Percentiles rank a stretch among this genome's conserved stretches.
Evolutionary conservation across 2,113 vertebrate species (phyloP).

Genomic region (Arvicanthis niloticus): DNA sequence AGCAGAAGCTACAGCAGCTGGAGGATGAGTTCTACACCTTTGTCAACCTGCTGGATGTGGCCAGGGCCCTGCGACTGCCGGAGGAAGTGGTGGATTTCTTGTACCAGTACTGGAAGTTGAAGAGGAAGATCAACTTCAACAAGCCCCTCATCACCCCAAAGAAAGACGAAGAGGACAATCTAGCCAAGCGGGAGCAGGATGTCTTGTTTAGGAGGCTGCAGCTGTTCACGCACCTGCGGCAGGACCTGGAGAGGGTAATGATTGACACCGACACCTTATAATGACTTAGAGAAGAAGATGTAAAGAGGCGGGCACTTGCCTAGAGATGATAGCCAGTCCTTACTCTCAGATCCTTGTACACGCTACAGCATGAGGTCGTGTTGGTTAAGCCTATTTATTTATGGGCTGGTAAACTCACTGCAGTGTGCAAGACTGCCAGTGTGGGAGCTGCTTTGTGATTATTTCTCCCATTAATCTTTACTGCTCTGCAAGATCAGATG

Average conservation of each 20-base stretch:
- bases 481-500: conserved; percentile 49
- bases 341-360: conserved; percentile 64
- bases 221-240: conserved; percentile 98
- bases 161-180: conserved; percentile 97
- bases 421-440: conserved; percentile 33
- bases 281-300: conserved; percentile 77
- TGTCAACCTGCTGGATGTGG: conserved; percentile 91
- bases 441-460: conserved; percentile 44
- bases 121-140: conserved; percentile 96
- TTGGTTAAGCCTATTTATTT: neutral
- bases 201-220: conserved; percentile 95
- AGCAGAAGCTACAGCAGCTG: conserved; percentile 96
- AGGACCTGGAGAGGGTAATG: conserved; percentile 98
- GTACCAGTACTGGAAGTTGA: conserved; percentile 99
- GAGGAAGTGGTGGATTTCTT: conserved; percentile 93
- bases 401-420: conserved; percentile 59
- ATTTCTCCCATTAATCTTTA: conserved; percentile 39
- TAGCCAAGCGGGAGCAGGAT: conserved; percentile 96
- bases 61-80: conserved; percentile 88
- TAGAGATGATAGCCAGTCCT: conserved; percentile 62
- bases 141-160: conserved; percentile 97
- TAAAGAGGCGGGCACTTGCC: conserved; percentile 60
- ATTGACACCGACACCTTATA: conserved; percentile 77
- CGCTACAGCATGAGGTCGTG: conserved; percentile 70
- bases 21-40: conserved; percentile 97